These are phyloP conservation scores for Amblyopsis rosae DNA, from an alignment of 2,113 vertebrate species.

Conservation along the genomic window DNA sequence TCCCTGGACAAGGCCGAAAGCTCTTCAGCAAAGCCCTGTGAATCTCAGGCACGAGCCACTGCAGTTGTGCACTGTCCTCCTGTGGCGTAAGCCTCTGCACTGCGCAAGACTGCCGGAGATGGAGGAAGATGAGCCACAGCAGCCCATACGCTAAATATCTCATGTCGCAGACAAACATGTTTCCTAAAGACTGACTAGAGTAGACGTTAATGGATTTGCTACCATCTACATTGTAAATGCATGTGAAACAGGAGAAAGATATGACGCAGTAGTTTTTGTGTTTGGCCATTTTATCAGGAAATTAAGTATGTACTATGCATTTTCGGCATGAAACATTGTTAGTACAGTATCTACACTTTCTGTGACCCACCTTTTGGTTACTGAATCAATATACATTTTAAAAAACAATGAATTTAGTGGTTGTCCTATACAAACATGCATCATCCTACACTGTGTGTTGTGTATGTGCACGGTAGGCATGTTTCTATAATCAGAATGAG, in stretches of 20 bases:
- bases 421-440: too few species aligned
- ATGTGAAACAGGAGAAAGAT: too few species aligned
- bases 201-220: not conserved
- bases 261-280: not conserved
- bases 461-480: too few species aligned
- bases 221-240: not conserved
- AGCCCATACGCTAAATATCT: conserved; percentile 19
- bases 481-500: too few species aligned
- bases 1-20: conserved; percentile 25
- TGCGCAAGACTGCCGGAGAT: conserved; percentile 54
- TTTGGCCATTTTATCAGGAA: not conserved
- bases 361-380: too few species aligned
- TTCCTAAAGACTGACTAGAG: not conserved
- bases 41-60: conserved; percentile 66
- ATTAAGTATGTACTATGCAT: not conserved
- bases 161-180: not conserved
- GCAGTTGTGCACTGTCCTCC: conserved; percentile 54
- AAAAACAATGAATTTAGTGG: too few species aligned
- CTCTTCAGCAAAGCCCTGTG: conserved; percentile 52
- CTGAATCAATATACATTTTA: too few species aligned
- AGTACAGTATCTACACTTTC: not conserved
- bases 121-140: conserved; percentile 26
- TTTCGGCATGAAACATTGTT: too few species aligned
- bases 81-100: conserved; percentile 53
- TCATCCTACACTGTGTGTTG: too few species aligned